Evolutionary conservation across 2,797 vertebrate species (phyloP).

Genomic region (Rhabdophis nuchalis): DNA sequence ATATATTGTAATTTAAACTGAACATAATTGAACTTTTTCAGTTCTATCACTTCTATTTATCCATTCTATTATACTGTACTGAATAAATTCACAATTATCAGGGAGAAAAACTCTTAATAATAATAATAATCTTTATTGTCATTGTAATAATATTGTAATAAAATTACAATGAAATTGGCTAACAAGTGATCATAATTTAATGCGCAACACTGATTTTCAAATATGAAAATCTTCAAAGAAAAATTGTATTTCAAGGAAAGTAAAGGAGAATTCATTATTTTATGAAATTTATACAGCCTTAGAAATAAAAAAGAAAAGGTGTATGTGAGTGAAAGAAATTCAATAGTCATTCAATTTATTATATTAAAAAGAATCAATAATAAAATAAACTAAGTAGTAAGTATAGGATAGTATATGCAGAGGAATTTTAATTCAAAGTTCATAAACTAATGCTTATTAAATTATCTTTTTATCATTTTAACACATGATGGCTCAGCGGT

Average conservation of each 20-base stretch:
- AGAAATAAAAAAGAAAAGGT: not conserved
- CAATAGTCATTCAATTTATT: not conserved
- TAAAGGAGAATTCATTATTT: not conserved
- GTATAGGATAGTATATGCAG: not conserved
- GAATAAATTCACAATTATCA: not conserved
- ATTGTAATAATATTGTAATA: no score
- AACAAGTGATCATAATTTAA: not conserved
- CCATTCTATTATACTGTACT: not conserved
- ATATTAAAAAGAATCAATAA: not conserved
- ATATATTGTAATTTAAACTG: not conserved
- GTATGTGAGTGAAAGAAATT: not conserved
- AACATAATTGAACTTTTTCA: not conserved
- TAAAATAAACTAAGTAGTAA: not conserved
- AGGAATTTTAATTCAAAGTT: not conserved
- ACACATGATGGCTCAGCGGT: not conserved
- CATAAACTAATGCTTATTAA: not conserved
- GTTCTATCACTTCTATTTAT: not conserved
- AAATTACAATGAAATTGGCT: no score
- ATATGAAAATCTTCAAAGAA: not conserved
- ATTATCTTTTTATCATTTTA: not conserved
- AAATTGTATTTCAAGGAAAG: constrained; percentile 24
- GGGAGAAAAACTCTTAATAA: not conserved
- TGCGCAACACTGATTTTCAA: not conserved
- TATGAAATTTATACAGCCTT: not conserved
- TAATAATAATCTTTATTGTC: no score